phyloP scores from a whole-genome alignment of 2,113 vertebrate species.

The Rhinichthys klamathensis region DNA sequence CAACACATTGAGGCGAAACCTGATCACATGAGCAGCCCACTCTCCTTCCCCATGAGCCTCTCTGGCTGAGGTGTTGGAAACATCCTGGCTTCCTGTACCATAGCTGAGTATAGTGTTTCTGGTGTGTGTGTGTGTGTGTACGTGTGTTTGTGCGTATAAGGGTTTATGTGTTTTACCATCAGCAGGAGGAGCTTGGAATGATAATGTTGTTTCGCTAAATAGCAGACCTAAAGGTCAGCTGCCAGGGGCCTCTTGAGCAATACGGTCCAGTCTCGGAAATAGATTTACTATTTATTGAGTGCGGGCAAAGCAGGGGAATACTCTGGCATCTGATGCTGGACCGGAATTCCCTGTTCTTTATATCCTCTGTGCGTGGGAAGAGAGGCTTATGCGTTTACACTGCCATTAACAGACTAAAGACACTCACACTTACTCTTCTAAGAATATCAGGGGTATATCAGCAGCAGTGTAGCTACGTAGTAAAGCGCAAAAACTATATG shows the following conservation, averaged over 20 bases:
- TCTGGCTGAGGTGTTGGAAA: conserved; percentile 64
- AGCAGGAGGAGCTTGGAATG: conserved; percentile 73
- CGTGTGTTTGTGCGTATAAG: background rate
- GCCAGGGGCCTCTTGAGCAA: conserved; percentile 64
- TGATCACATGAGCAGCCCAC: conserved; percentile 67
- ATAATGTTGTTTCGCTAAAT: conserved; percentile 78
- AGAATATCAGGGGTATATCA: conserved; percentile 40
- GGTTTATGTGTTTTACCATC: conserved; percentile 73
- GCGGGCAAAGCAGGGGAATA: conserved; percentile 57
- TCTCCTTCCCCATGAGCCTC: conserved; percentile 70
- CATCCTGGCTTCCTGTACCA: conserved; percentile 50
- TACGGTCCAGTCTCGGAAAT: conserved; percentile 60
- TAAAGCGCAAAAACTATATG: conserved; percentile 33
- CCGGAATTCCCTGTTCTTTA: conserved; percentile 60
- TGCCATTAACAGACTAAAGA: conserved; percentile 49
- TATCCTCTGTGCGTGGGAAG: conserved; percentile 39
- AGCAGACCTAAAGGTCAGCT: conserved; percentile 75
- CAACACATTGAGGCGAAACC: conserved; percentile 79
- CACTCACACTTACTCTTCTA: conserved; percentile 40
- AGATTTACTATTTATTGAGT: conserved; percentile 70
- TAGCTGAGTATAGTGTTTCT: conserved; percentile 52
- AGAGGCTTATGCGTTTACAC: conserved; percentile 35
- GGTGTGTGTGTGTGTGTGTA: conserved; percentile 20
- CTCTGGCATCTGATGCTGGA: conserved; percentile 56
- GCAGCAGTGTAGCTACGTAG: conserved; percentile 16